Conservation (phyloP, 2,113 vertebrate genomes). For the Boleophthalmus pectinirostris region DNA sequence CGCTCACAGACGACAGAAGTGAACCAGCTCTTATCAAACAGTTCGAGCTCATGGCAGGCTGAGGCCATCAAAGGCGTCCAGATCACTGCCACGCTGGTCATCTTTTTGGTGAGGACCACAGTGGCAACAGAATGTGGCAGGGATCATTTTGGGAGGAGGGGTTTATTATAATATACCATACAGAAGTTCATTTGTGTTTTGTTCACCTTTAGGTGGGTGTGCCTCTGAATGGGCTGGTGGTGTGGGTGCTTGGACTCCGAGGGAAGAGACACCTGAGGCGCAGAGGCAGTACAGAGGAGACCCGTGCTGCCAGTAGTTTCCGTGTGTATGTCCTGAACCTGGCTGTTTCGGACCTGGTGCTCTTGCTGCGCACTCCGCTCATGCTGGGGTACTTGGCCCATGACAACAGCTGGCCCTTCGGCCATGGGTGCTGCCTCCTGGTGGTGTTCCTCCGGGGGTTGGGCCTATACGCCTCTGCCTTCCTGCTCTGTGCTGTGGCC, state of each 20-base stretch:
- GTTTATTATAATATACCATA: neutral
- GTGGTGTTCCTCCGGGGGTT: constrained; percentile 72
- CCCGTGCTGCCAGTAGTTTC: constrained; percentile 72
- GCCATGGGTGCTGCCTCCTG: constrained; percentile 52
- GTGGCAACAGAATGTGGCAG: neutral
- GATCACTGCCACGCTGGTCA: constrained; percentile 61
- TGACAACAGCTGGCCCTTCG: constrained; percentile 71
- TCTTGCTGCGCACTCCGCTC: constrained; percentile 72
- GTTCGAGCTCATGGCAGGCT: neutral
- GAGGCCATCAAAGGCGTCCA: constrained; percentile 51
- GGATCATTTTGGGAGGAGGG: neutral
- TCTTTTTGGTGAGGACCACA: constrained; percentile 67
- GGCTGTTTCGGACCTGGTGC: constrained; percentile 75
- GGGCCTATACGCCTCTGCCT: constrained; percentile 74
- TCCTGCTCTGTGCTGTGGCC: constrained; percentile 76
- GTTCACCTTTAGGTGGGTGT: constrained; percentile 63
- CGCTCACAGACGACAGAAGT: neutral
- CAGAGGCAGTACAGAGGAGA: constrained; percentile 51
- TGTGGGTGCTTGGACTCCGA: constrained; percentile 72
- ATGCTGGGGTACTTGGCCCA: constrained; percentile 70
- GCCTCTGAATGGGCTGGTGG: constrained; percentile 72
- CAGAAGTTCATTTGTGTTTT: neutral
- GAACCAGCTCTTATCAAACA: neutral
- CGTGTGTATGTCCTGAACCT: constrained; percentile 78
- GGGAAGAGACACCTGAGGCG: constrained; percentile 25